A percentile compares a stretch with the other conserved stretches of the same genome.
Evolutionary conservation across 2,888 invertebrate species (phyloP).

Genomic region (Bugula neritina): DNA sequence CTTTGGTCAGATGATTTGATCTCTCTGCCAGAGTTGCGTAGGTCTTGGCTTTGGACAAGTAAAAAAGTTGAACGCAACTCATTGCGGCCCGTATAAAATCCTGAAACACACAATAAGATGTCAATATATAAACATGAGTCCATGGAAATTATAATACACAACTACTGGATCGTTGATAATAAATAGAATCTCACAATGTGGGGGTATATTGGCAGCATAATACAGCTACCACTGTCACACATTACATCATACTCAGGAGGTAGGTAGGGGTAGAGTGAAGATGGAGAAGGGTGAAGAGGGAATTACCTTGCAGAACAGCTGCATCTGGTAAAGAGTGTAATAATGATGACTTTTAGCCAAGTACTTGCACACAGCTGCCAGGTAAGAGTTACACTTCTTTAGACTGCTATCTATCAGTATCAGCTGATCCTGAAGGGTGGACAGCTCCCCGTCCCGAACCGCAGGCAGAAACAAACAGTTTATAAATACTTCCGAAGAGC

Average conservation of each 20-base stretch:
- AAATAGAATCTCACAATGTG: too few relatives aligned
- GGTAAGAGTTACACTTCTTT: constrained; percentile 43
- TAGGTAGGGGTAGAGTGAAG: too few relatives aligned
- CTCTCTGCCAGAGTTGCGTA: constrained; percentile 44
- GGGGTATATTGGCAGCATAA: too few relatives aligned
- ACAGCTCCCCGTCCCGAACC: constrained; percentile 42
- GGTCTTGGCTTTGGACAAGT: constrained; percentile 45
- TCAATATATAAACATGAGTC: too few relatives aligned
- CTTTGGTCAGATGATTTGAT: constrained; percentile 42
- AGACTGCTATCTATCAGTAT: constrained; percentile 45
- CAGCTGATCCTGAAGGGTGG: constrained; percentile 44
- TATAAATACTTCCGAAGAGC: constrained; percentile 48
- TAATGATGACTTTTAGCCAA: constrained; percentile 31
- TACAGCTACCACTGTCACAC: too few relatives aligned
- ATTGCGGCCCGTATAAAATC: constrained; percentile 54
- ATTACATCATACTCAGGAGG: too few relatives aligned
- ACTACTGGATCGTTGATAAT: too few relatives aligned
- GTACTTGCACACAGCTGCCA: constrained; percentile 49
- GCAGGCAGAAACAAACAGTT: constrained; percentile 48
- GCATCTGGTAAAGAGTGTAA: constrained; percentile 49
- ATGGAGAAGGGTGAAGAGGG: too few relatives aligned
- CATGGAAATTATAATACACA: too few relatives aligned
- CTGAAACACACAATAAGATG: too few relatives aligned
- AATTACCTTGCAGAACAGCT: constrained; percentile 53
- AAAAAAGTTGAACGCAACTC: constrained; percentile 52